These are phyloP conservation scores for Drosophila differens DNA, from an alignment of 2,888 invertebrate species.

Conservation along the genomic window DNA sequence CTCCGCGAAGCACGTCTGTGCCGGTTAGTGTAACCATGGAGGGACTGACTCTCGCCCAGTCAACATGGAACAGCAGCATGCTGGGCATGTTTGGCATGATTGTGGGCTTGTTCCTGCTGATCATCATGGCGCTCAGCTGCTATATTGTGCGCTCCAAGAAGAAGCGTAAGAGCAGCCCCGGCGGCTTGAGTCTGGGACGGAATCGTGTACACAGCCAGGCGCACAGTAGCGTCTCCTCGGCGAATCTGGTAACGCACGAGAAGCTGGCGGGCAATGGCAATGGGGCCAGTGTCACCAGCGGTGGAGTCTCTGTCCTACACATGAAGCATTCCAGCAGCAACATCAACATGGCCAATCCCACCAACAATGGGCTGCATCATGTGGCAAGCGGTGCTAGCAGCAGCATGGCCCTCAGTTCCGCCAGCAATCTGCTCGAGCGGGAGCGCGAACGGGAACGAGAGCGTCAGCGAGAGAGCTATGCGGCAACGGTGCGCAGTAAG, in stretches of 20 bases:
- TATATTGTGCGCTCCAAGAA: conserved; percentile 90
- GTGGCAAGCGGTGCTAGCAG: conserved; percentile 85
- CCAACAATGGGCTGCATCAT: conserved; percentile 79
- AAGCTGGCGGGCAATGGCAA: conserved; percentile 76
- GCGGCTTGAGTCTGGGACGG: conserved; percentile 77
- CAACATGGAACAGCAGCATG: conserved; percentile 86
- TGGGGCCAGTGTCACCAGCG: conserved; percentile 76
- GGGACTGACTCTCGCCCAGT: conserved; percentile 85
- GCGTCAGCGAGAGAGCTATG: conserved; percentile 85
- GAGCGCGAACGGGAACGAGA: conserved; percentile 85
- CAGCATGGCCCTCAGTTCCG: conserved; percentile 87
- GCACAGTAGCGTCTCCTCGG: conserved; percentile 84
- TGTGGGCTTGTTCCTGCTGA: conserved; percentile 90
- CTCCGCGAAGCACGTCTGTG: conserved; percentile 91
- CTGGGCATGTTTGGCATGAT: conserved; percentile 89
- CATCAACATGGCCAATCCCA: conserved; percentile 83
- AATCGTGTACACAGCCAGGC: conserved; percentile 85
- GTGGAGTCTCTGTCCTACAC: conserved; percentile 81
- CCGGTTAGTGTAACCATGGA: conserved; percentile 89
- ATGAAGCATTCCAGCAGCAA: conserved; percentile 82
- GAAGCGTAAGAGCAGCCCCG: conserved; percentile 76
- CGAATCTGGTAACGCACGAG: conserved; percentile 84
- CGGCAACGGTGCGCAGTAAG: conserved; percentile 88
- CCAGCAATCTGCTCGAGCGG: conserved; percentile 87
- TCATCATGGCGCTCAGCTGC: conserved; percentile 90